Percentiles rank a stretch among this genome's conserved stretches.
These are phyloP conservation scores for human (Homo sapiens) DNA, from an alignment of 2,113 vertebrate genomes.

Conservation along the genomic window DNA sequence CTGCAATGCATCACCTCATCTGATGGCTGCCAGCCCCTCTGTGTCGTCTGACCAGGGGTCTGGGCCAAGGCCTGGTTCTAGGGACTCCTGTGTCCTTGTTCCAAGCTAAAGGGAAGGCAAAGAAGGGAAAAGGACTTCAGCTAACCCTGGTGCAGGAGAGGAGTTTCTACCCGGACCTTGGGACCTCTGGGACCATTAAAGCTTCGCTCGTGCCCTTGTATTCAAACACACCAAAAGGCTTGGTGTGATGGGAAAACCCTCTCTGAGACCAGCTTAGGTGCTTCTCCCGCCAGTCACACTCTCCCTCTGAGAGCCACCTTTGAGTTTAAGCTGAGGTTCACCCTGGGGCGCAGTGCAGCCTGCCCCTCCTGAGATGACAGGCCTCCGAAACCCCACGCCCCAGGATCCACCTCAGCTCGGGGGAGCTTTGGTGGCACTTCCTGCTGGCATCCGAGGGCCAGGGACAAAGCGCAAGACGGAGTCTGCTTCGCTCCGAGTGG, in stretches of 20 bases:
- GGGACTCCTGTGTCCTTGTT: neutral
- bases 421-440: neutral
- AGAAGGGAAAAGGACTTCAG: neutral
- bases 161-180: neutral
- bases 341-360: neutral
- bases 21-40: neutral
- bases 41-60: neutral
- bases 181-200: neutral
- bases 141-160: neutral
- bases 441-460: neutral
- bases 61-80: neutral
- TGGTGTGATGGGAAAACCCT: neutral
- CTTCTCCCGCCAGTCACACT: fast-evolving
- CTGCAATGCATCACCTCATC: neutral
- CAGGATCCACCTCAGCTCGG: neutral
- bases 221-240: neutral
- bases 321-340: neutral
- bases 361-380: neutral
- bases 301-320: neutral
- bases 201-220: neutral
- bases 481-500: neutral
- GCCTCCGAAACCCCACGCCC: neutral
- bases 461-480: neutral
- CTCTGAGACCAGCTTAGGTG: neutral
- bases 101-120: neutral